Evolutionary conservation across 2,113 vertebrate genomes (phyloP), one percentile per base, ranked within the genome.

Genomic region (Polypterus bichir): DNA sequence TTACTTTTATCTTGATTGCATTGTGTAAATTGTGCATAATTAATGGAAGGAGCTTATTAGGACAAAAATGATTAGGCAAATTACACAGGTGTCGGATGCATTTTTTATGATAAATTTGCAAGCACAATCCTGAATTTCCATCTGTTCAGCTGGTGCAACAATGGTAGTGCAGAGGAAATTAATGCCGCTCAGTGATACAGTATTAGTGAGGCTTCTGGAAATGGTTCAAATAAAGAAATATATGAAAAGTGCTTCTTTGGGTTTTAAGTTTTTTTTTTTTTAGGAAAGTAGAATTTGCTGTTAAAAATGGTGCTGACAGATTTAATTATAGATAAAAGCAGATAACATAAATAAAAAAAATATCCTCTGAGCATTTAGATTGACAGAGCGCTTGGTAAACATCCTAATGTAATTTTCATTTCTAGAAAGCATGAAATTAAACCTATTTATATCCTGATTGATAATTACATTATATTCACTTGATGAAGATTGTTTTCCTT

Each of bases 1-100:
- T 93, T 94, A 92, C 91, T 94, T 95, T 93, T 91, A 93, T 96
- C 91, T 94, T 92, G 93, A 94, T 94, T 94, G 91, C 92, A 96
- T 97, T 96, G 93, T 94, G 89, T 90, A 95, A 94, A 93, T 95
- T 79, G 89, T 97, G 89, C 91, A 95, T 95, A 94, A 97, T 96
- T 97, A 92, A 96, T 95, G 86, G 83, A 74, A 81, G 89, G 89
- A 93, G 92, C 92, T 95, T 96, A 96, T 97, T 96, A 97, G 92
- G 84, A 76, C 78, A 82, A 91, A 93, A 93, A 94, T 96, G 92
- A 96, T 97, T 96, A 94, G 92, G 93, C 92, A 95, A 94, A 95
- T 96, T 95, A 96, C 92, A 96, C 94, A 97, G 94, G 94, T 97
- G 94, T 94, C 91, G 85, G 88, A 86, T 94, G 89, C 92, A 97